Evolutionary conservation across 2,113 vertebrate species (phyloP), one percentile per base, ranked within the genome.

Genomic region (Phalacrocorax pelagicus): DNA sequence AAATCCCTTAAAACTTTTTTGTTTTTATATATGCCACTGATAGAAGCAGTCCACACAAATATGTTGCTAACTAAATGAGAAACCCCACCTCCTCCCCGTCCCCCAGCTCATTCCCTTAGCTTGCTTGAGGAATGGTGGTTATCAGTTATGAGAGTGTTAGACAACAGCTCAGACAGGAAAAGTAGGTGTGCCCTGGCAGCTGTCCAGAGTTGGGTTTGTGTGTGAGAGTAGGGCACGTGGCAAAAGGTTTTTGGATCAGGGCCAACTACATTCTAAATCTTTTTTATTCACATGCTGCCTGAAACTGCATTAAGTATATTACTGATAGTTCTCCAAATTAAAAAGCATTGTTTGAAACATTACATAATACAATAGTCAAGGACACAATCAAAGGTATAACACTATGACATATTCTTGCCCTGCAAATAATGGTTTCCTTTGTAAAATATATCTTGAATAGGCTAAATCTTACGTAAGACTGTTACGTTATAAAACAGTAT

Each of bases 401-500:
- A 29, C 12, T 58, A 42, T 9, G 38, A 38, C 15, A 13, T 24
- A 47, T 36, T 62, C 47, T 34, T 91, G 44, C 21, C 11, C 46
- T 62, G 67, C 73, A 92, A 75, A 30, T 36, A 80, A 36, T 34
- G 9, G 4, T 24, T 73, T 88, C 23, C 47, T 58, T 54, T 80
- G 20, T 63, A 78, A 94, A 92, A 90, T 58, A 44, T 59, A 59
- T 29, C 66, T 85, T 85, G 67, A 69, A 81, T 82, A 75, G 42
- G 15, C 38, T 55, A 89, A 87, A 81, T 9, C 58, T 97, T 97
- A 94, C 44, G 57, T 94, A 97, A 96, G 73, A 63, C 2, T 5
- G 94, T 75, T 94, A 44, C 1, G 7, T 89, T 94, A 92, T 81
- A 96, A 97, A 97, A 67, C 87, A 88, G 57, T 90, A 59, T 46